Conservation (phyloP, 2,797 vertebrate species). For the Chiroxiphia lanceolata region DNA sequence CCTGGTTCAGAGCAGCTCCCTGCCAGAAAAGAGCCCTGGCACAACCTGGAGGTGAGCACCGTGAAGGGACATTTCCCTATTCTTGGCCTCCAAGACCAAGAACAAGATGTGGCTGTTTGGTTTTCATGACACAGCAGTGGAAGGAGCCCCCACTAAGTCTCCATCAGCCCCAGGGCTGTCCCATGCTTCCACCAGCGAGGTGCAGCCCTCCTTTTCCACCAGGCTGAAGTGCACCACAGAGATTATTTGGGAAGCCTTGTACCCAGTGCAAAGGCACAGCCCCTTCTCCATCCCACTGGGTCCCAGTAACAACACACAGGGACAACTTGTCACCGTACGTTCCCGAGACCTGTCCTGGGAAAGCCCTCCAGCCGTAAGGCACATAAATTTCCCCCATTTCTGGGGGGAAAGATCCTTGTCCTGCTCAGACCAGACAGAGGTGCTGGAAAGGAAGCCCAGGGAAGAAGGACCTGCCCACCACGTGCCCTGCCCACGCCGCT, state of each 20-base stretch:
- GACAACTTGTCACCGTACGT: not conserved
- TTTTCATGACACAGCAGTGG: not conserved
- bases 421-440: not conserved
- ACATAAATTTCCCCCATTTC: not conserved
- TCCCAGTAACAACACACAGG: not conserved
- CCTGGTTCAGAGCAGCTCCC: not conserved
- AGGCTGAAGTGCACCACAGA: not conserved
- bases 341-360: not conserved
- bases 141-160: not conserved
- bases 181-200: not conserved
- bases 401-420: not conserved
- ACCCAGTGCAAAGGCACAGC: not conserved
- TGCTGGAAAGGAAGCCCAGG: not conserved
- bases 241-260: not conserved
- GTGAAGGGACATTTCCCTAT: not conserved
- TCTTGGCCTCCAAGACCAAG: not conserved
- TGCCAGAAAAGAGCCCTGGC: not conserved
- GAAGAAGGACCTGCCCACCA: not conserved
- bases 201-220: not conserved
- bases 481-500: rapidly evolving
- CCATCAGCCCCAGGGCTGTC: not conserved
- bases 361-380: not conserved
- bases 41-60: not conserved
- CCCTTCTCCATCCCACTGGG: not conserved
- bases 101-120: not conserved